Base-by-base conservation (phyloP, 2,113 vertebrate genomes). In the Herpailurus yagouaroundi region DNA sequence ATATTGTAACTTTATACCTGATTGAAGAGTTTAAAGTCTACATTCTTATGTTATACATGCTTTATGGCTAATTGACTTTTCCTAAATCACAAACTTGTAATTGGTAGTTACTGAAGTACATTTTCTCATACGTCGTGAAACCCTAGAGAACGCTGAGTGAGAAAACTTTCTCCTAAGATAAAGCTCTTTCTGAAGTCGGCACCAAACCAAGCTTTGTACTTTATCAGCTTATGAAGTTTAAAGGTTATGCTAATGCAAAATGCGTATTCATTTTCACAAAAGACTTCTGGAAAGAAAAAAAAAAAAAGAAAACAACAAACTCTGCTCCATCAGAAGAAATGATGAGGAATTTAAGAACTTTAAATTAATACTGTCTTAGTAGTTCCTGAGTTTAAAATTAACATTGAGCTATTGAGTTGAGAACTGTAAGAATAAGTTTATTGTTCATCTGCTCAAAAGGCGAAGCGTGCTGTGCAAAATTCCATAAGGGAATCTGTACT, bases 131-230 rank as follows among this genome's bases (percentile, higher is more conserved):
- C 18, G 69, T 94, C 4, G 0, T 96, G 74, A 88, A 97, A 94
- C 36, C 21, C 45, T 4, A 66, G 31, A 57, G 90, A 92, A 57
- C 0, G 0, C 60, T 86, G 63, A 89, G 11, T 64, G 13, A 97
- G 95, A 96, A 96, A 91, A 93, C 60, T 36, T 93, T 92, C 79
- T 83, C 57, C 68, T 79, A 88, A 81, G 29, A 88, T 69, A 60
- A 0, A 23, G 31, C 4, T 68, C 38, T 95, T 92, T 95, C 92
- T 96, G n/a, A 97, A 98, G 86, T 98, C 95, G 96, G 92, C 69
- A 97, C 71, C 91, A 98, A 98, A 83, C 23, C n/a, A 68, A 50
- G 25, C 94, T 97, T 96, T 91, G 48, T 88, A 91, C 77, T 97
- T 97, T 76, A 57, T 95, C 79, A 94, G 48, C 21, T 88, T 97